Evolutionary conservation across 1,140 invertebrate species (phyloP).

Genomic region (Pachypeltis micranthus): DNA sequence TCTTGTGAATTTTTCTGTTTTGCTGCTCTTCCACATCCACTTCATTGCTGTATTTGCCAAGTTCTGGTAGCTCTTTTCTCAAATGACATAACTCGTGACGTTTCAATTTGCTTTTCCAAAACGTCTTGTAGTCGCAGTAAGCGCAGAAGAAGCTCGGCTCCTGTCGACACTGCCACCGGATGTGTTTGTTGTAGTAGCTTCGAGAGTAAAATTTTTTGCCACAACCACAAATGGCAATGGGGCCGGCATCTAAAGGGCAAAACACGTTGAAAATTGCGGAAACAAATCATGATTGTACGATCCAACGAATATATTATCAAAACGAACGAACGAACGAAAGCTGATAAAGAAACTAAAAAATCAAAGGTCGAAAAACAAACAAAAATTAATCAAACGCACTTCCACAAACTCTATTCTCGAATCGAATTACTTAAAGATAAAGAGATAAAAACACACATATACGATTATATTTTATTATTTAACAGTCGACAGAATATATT

Average conservation of each 20-base stretch:
- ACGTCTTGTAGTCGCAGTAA: background rate
- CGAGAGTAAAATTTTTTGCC: slow-evolving; percentile 13
- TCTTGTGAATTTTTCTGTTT: too few relatives aligned
- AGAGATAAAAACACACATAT: too few relatives aligned
- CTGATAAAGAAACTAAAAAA: too few relatives aligned
- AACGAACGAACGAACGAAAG: too few relatives aligned
- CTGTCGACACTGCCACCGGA: slow-evolving; percentile 16
- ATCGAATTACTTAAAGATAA: too few relatives aligned
- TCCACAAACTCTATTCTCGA: background rate
- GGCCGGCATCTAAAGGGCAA: background rate
- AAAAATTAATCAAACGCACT: background rate
- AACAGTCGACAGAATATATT: background rate
- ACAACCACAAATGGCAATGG: slow-evolving; percentile 12
- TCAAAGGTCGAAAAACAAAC: background rate
- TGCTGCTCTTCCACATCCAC: too few relatives aligned
- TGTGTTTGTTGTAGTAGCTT: slow-evolving; percentile 16
- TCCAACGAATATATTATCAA: too few relatives aligned
- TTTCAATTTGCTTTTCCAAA: slow-evolving; percentile 16
- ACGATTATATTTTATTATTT: background rate
- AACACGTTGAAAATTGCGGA: background rate
- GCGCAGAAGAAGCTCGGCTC: slow-evolving; percentile 16
- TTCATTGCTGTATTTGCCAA: too few relatives aligned
- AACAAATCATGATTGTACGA: too few relatives aligned
- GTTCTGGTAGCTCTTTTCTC: background rate
- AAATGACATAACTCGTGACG: slow-evolving; percentile 1